Evolutionary conservation across 2,797 vertebrate species (phyloP).

Genomic region (Propithecus perrieri): DNA sequence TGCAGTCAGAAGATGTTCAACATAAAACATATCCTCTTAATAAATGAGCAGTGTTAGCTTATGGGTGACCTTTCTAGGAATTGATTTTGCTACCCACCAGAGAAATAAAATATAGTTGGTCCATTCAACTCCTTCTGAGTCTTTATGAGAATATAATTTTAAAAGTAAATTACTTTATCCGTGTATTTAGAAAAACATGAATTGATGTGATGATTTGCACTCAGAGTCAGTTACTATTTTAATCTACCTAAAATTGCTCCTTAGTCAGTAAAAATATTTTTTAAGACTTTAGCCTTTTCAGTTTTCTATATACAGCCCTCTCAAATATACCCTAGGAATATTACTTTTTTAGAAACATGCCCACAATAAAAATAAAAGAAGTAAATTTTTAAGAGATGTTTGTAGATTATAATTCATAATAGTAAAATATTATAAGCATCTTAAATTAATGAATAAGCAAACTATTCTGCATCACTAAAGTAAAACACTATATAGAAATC

Average conservation of each 20-base stretch:
- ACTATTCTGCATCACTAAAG: neutral
- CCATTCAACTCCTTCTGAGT: neutral
- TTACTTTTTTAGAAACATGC: neutral
- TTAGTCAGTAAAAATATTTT: conserved; percentile 1
- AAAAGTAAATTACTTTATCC: conserved; percentile 17
- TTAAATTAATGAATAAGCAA: neutral
- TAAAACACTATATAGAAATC: neutral
- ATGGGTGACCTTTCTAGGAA: neutral
- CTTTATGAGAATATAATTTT: neutral
- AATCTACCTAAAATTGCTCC: neutral
- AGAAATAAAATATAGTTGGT: neutral
- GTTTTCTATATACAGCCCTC: neutral
- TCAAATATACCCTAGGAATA: neutral
- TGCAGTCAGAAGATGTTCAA: neutral
- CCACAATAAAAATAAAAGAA: neutral
- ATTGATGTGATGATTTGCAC: neutral
- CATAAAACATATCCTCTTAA: neutral
- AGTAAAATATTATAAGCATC: conserved; percentile 5
- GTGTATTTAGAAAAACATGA: neutral
- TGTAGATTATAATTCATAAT: neutral
- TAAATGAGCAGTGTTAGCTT: neutral
- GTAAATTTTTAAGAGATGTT: neutral
- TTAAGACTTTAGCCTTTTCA: neutral
- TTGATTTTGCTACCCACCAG: neutral
- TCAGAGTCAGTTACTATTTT: neutral